phyloP scores from a whole-genome alignment of 2,113 vertebrate species.

The Apteryx mantelli region DNA sequence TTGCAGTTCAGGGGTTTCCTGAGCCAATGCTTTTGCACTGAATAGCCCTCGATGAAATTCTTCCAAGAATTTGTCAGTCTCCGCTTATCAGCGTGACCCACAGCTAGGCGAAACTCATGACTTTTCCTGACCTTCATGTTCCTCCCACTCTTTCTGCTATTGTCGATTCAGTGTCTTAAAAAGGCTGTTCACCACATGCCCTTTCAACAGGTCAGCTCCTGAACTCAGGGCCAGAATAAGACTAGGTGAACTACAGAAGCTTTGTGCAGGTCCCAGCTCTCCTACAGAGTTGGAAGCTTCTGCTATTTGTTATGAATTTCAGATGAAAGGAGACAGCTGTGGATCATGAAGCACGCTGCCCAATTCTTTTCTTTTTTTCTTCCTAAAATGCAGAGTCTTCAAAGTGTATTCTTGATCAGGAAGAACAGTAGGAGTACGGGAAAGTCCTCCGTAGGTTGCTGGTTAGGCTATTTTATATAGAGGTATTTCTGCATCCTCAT shows the following conservation, averaged over 20 bases:
- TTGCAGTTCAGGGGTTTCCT: not conserved
- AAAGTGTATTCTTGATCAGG: not conserved
- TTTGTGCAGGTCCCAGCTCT: not conserved
- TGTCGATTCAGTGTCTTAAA: not conserved
- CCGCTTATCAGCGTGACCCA: not conserved
- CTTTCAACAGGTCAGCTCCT: not conserved
- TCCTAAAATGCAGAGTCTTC: not conserved
- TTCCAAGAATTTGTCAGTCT: not conserved
- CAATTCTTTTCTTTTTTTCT: not conserved
- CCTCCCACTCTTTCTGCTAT: not conserved
- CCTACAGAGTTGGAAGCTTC: not conserved
- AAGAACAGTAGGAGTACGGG: not conserved
- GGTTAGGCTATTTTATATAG: not conserved
- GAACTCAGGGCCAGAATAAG: not conserved
- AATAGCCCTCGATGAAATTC: not conserved
- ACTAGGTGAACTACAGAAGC: rapidly evolving
- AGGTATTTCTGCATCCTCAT: not conserved
- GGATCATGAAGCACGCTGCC: not conserved
- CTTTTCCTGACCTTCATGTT: not conserved
- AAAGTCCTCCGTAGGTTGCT: not conserved
- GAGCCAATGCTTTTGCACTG: not conserved
- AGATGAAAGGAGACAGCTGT: not conserved
- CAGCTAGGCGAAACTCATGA: not conserved
- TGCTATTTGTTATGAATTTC: not conserved
- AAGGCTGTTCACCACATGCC: not conserved